phyloP scores from a whole-genome alignment of 2,113 vertebrate species.

The Odocoileus virginianus region DNA sequence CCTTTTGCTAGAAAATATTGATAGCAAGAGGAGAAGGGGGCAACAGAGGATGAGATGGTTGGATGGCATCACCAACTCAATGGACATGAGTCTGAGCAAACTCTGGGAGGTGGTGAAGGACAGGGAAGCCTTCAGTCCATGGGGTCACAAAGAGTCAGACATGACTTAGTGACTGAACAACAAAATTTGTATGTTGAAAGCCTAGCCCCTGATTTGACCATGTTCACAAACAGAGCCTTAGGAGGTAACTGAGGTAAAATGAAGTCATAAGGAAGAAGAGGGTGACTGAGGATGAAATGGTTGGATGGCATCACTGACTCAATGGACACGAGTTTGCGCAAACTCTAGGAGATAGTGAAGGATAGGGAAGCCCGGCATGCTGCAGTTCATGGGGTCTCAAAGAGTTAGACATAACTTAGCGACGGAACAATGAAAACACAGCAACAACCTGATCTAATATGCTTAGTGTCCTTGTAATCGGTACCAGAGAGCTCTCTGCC shows the following conservation, averaged over 20 bases:
- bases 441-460: background rate
- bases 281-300: background rate
- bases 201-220: background rate
- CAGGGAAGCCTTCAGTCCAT: background rate
- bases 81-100: background rate
- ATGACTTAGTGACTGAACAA: background rate
- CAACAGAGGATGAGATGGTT: background rate
- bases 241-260: background rate
- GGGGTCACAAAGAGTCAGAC: background rate
- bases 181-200: background rate
- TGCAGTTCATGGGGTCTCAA: background rate
- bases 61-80: background rate
- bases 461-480: background rate
- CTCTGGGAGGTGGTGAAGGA: background rate
- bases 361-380: background rate
- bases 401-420: background rate
- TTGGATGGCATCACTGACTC: background rate
- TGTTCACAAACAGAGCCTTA: background rate
- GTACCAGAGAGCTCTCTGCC: background rate
- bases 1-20: background rate
- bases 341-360: background rate
- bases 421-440: background rate
- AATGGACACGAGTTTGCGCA: background rate
- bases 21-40: background rate
- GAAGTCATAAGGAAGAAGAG: background rate